Conservation (phyloP, 2,888 invertebrate genomes). For the Xestoiulus laeticollis region DNA sequence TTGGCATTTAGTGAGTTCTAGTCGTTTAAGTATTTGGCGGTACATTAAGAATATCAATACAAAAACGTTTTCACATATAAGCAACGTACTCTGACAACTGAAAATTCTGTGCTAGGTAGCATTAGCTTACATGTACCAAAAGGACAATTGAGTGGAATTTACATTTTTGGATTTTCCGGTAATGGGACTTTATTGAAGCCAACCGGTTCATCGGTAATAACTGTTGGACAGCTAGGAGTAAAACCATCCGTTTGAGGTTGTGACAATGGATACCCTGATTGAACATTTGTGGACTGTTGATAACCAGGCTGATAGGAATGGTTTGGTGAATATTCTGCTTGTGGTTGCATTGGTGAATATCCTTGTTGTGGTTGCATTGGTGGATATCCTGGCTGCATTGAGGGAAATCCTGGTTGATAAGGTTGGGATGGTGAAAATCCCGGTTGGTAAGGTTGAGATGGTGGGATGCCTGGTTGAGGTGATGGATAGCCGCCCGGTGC, state of each 20-base stretch:
- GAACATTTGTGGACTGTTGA: neutral
- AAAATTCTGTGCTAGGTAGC: too few species aligned
- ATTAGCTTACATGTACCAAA: too few species aligned
- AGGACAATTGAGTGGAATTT: neutral
- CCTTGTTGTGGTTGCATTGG: neutral
- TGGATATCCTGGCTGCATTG: neutral
- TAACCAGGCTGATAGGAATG: neutral
- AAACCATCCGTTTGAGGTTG: neutral
- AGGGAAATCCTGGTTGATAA: neutral
- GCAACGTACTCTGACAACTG: too few species aligned
- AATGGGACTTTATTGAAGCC: neutral
- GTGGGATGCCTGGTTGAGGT: neutral
- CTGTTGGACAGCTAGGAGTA: neutral
- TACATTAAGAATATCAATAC: too few species aligned
- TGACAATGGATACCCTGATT: neutral
- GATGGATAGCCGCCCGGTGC: neutral
- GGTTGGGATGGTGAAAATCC: neutral
- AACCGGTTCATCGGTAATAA: neutral
- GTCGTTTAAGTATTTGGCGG: too few species aligned
- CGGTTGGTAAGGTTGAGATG: neutral
- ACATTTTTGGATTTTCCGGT: neutral
- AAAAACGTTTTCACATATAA: too few species aligned
- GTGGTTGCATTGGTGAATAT: neutral
- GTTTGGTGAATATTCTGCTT: neutral
- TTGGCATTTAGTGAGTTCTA: too few species aligned